phyloP scores from a whole-genome alignment of 2,113 vertebrate species.

The Desmodus rotundus region DNA sequence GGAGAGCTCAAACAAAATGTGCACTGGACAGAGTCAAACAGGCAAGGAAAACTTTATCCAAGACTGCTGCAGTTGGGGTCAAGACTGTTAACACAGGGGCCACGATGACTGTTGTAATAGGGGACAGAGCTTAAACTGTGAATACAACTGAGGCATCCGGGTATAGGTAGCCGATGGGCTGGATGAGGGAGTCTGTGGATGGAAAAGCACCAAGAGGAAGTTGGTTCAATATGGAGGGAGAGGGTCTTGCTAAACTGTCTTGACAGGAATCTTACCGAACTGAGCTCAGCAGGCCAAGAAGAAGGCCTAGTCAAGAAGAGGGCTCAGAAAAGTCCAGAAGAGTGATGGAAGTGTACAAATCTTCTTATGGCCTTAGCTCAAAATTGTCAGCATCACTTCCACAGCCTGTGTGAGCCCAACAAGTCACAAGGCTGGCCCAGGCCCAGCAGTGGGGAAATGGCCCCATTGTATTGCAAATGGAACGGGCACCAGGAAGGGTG shows the following conservation, averaged over 20 bases:
- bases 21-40: not conserved
- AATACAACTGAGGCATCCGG: not conserved
- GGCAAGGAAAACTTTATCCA: not conserved
- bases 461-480: not conserved
- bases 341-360: not conserved
- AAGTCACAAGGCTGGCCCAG: not conserved
- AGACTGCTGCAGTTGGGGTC: not conserved
- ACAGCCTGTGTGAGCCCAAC: not conserved
- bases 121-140: not conserved
- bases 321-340: not conserved
- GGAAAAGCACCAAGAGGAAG: not conserved
- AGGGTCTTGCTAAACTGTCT: not conserved
- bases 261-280: conserved; percentile 3
- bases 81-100: not conserved
- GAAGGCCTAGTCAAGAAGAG: not conserved
- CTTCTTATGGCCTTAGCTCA: not conserved
- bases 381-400: not conserved
- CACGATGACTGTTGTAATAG: not conserved
- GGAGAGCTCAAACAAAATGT: not conserved
- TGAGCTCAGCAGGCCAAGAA: not conserved
- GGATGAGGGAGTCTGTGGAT: not conserved
- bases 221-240: not conserved
- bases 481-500: not conserved
- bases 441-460: not conserved
- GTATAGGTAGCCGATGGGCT: not conserved